These are phyloP conservation scores for Platalea minor DNA, from an alignment of 2,797 vertebrate genomes.

Conservation along the genomic window DNA sequence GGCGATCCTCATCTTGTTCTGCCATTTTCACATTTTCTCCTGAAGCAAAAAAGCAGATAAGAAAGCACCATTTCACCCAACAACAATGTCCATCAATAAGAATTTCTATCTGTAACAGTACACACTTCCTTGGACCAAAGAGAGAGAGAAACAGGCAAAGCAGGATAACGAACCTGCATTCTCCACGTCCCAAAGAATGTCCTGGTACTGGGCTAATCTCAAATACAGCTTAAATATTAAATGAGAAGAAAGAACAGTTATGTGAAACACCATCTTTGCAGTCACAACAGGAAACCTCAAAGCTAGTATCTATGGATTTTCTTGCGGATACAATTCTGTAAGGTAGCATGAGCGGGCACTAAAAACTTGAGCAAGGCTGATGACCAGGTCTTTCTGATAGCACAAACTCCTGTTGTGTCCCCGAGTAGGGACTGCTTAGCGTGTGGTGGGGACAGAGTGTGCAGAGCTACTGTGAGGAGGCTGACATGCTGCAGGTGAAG, in stretches of 20 bases:
- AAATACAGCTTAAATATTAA: not conserved
- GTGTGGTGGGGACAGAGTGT: too few species aligned
- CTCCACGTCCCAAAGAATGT: not conserved
- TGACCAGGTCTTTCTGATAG: not conserved
- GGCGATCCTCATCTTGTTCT: not conserved
- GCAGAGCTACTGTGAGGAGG: not conserved
- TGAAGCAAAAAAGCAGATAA: not conserved
- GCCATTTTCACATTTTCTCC: not conserved
- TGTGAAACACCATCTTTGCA: not conserved
- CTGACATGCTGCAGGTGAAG: not conserved
- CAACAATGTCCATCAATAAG: accelerated
- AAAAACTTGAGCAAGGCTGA: not conserved
- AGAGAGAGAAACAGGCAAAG: not conserved
- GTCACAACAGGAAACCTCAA: not conserved
- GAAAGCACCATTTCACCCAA: not conserved
- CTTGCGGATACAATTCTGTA: not conserved
- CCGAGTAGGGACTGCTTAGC: accelerated
- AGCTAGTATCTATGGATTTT: not conserved
- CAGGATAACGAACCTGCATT: not conserved
- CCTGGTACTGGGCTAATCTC: not conserved
- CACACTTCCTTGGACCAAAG: not conserved
- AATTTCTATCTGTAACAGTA: not conserved
- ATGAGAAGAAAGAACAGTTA: not conserved
- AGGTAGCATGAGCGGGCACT: not conserved
- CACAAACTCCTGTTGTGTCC: not conserved